Percentiles rank a stretch among this genome's conserved stretches.
phyloP scores from a whole-genome alignment of 2,888 invertebrate species.

The Zelleria hepariella region DNA sequence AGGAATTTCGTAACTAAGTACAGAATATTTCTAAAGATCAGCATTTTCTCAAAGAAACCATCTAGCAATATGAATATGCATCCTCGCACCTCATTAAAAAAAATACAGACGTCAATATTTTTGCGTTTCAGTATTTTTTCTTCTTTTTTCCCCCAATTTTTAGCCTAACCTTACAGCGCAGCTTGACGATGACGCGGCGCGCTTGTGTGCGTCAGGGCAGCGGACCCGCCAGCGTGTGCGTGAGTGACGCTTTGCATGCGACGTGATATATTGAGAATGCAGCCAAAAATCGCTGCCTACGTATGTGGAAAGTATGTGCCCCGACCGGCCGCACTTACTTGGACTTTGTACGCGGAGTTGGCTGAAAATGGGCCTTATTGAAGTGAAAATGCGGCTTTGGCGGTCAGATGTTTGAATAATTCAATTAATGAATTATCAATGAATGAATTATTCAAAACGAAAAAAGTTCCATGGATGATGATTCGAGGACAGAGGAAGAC shows the following conservation, averaged over 20 bases:
- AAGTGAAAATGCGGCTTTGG: neutral
- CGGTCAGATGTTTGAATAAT: no score
- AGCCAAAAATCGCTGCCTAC: constrained; percentile 57
- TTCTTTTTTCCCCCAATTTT: constrained; percentile 15
- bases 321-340: constrained; percentile 10
- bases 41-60: no score
- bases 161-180: constrained; percentile 42
- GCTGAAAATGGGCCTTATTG: neutral
- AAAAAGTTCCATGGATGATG: no score
- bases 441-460: no score
- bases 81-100: no score
- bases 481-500: no score
- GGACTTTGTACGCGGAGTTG: neutral
- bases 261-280: constrained; percentile 67
- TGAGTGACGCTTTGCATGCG: constrained; percentile 53
- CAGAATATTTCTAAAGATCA: no score
- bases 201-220: constrained; percentile 37
- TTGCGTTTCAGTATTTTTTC: no score
- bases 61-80: no score
- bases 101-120: no score
- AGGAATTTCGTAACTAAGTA: no score
- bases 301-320: constrained; percentile 14
- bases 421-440: no score
- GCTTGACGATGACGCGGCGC: constrained; percentile 52
- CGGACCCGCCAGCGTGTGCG: constrained; percentile 32